phyloP scores from a whole-genome alignment of 92 coral and sea anemone genomes.

The Epizoanthus ramosus region DNA sequence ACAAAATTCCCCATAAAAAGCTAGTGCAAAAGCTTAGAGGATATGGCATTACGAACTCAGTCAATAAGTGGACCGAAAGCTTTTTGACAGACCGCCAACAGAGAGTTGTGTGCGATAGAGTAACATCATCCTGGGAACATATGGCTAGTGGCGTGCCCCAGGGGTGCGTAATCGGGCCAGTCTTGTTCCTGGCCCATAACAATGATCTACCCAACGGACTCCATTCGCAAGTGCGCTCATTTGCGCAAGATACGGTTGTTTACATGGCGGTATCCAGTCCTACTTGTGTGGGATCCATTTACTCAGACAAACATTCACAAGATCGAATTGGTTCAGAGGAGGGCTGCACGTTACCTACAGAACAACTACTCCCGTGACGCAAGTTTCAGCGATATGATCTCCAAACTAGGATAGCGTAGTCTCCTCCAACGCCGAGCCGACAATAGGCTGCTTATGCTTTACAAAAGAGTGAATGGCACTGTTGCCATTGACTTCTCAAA shows the following conservation, averaged over 20 bases:
- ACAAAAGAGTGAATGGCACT: too few relatives aligned
- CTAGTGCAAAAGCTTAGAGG: slow-evolving; percentile 15
- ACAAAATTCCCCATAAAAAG: slow-evolving; percentile 11
- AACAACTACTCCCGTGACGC: too few relatives aligned
- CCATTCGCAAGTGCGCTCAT: slow-evolving; percentile 13
- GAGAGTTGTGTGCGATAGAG: slow-evolving; percentile 17
- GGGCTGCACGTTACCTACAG: too few relatives aligned
- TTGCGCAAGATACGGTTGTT: slow-evolving; percentile 3
- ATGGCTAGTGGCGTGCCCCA: slow-evolving; percentile 7
- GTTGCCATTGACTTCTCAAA: too few relatives aligned
- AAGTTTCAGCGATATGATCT: too few relatives aligned
- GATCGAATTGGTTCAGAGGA: too few relatives aligned
- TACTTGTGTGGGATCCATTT: too few relatives aligned
- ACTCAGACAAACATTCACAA: too few relatives aligned
- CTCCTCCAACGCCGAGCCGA: too few relatives aligned
- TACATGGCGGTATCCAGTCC: not conserved
- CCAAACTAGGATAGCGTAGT: too few relatives aligned
- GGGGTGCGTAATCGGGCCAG: slow-evolving; percentile 24
- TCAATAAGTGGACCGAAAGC: slow-evolving; percentile 17
- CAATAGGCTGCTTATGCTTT: too few relatives aligned
- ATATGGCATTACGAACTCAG: slow-evolving; percentile 11
- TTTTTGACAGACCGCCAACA: slow-evolving; percentile 24
- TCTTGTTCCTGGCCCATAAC: slow-evolving; percentile 17
- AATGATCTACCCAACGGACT: slow-evolving; percentile 24
- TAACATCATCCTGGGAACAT: slow-evolving; percentile 32